Conservation (phyloP, 2,797 vertebrate genomes). For the Spizella passerina region DNA sequence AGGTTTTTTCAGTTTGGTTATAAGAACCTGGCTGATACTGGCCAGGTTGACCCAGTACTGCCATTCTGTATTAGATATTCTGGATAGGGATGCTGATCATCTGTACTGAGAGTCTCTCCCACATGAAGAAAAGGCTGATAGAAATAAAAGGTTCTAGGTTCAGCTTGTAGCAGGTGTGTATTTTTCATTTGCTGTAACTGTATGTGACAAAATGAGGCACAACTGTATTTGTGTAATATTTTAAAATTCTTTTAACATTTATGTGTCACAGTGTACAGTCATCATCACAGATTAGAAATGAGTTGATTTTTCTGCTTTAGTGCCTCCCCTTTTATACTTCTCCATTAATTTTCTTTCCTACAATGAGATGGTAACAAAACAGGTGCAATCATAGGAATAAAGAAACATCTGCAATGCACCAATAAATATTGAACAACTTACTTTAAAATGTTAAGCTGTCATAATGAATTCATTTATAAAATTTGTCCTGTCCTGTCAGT, state of each 20-base stretch:
- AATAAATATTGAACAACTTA: neutral
- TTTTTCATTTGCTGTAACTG: neutral
- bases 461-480: neutral
- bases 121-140: neutral
- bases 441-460: neutral
- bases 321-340: neutral
- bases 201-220: slow-evolving; percentile 15
- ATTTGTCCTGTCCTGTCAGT: neutral
- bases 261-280: neutral
- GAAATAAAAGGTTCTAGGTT: neutral
- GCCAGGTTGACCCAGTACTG: neutral
- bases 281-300: slow-evolving; percentile 20
- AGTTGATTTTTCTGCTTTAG: slow-evolving; percentile 32
- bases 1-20: neutral
- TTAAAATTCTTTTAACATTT: slow-evolving; percentile 43
- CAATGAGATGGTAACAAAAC: neutral
- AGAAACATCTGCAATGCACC: neutral
- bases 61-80: neutral
- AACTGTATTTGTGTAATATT: neutral
- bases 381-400: neutral
- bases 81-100: neutral
- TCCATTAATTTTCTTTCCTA: neutral
- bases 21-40: neutral
- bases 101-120: neutral
- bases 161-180: neutral